A percentile compares a stretch with the other conserved stretches of the same genome.
phyloP scores from a whole-genome alignment of 1,140 invertebrate genomes.

The Zeugodacus cucurbitae region DNA sequence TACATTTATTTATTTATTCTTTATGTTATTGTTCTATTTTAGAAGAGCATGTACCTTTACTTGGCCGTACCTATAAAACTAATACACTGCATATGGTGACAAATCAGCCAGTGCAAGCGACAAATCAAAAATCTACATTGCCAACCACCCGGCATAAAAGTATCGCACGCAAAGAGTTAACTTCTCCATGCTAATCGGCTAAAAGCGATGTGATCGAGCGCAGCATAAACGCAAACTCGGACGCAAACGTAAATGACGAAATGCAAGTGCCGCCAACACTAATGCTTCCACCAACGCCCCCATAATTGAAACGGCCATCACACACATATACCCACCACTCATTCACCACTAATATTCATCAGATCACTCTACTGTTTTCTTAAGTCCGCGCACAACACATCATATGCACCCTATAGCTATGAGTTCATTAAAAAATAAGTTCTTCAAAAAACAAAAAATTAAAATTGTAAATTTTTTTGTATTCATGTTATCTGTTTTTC shows the following conservation, averaged over 20 bases:
- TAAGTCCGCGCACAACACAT: neutral
- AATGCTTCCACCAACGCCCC: conserved; percentile 27
- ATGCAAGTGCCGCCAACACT: neutral
- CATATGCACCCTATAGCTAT: neutral
- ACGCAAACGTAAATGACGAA: neutral
- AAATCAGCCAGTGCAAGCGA: conserved; percentile 39
- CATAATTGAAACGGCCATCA: neutral
- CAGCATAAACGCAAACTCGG: neutral
- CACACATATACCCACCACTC: neutral
- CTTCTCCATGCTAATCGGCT: conserved; percentile 39
- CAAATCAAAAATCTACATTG: neutral
- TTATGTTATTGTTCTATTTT: conserved; percentile 65
- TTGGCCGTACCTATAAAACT: conserved; percentile 67
- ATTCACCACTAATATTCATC: conserved; percentile 13
- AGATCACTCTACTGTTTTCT: neutral
- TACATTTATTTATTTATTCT: conserved; percentile 46
- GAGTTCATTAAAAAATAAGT: too few species aligned
- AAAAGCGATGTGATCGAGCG: neutral
- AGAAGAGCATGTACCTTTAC: conserved; percentile 73
- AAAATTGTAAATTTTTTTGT: too few species aligned
- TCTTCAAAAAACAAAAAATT: too few species aligned
- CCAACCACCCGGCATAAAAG: neutral
- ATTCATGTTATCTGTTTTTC: too few species aligned
- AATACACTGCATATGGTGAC: conserved; percentile 59
- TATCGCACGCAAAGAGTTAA: conserved; percentile 20